Evolutionary conservation across 2,113 vertebrate species (phyloP), one percentile per base, ranked within the genome.

Genomic region (Corythaeola cristata): DNA sequence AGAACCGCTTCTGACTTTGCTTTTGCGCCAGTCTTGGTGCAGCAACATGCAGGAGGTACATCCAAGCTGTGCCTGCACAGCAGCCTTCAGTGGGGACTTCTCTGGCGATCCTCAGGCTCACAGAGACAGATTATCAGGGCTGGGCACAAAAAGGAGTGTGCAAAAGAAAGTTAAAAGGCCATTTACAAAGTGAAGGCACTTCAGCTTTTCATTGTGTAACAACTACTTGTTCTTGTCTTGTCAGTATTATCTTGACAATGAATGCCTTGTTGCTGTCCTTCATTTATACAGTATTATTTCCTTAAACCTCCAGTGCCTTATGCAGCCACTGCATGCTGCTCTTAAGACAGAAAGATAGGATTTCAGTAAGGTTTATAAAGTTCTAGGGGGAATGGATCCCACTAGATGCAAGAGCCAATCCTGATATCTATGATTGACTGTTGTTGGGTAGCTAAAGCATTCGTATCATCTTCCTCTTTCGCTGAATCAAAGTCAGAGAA

Each of bases 41-140:
- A 59, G 1, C 49, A 44, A 3, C 7, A n/a, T 2, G 1, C 6
- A 11, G 6, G 14, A 53, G 26, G 45, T 49, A 53, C 2, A 28
- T 39, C 21, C 32, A 17, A 27, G 55, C 35, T 16, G 22, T 68
- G 37, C 26, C 39, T 63, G 30, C 49, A 5, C 19, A 5, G 6
- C 22, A 68, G 23, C 32, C 20, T 35, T 78, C 47, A 7, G 6
- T 33, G 50, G 45, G 26, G 8, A 21, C 74, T 91, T 58, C 24
- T 52, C 41, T 78, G 26, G 17, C 55, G 73, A 44, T 32, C 53
- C 32, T 86, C 2, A 13, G 60, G 41, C 22, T 66, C 35, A 12
- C 33, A 63, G 30, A 5, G 15, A 19, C 17, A 41, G 56, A 20
- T 41, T 26, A 3, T 53, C 28, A 49, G 39, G 35, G 17, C 26